Evolutionary conservation across 2,797 vertebrate species (phyloP), one percentile per base, ranked within the genome.

Genomic region (Tenualosa ilisha): DNA sequence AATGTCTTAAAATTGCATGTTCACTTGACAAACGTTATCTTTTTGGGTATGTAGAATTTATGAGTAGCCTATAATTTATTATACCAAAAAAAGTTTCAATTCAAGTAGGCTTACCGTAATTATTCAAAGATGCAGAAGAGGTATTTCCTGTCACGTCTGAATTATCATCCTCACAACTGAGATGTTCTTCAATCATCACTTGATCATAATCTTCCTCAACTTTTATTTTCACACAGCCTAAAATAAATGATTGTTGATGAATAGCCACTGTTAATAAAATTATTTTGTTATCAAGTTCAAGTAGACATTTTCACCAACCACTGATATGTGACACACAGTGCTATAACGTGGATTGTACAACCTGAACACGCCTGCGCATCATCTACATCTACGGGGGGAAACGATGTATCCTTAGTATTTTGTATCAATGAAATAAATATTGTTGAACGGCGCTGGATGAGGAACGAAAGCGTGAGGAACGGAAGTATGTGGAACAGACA

Each of bases 181-280:
- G 68, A 43, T 37, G 68, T 26, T 85, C 86, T 51, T 85, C 86
- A 49, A 83, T 72, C 1, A 85, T 81, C 22, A 87, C 43, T 65
- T 87, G 84, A 24, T 87, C 86, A 83, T 87, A 85, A 17, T 87
- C 86, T 59, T 87, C 86, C n/a, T 87, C 86, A 51, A 81, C 56
- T 59, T 87, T 87, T 56, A 87, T 87, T 79, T 59, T 81, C 84
- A 87, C 65, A 43, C 37, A 79, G 17, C 72, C 72, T 79, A 37
- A 46, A 20, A 46, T 1, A 79, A 46, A 79, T 46, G 6, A 43
- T 4, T 22, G 6, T 79, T 4, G 40, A 79, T 46, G 40, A 79
- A 20, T 79, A 31, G 4, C 13, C 13, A 37, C 7, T 72, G 8
- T 54, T 54, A 3, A 56, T 22, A 22, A 17, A 5, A 49, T 49